Evolutionary conservation across 2,888 invertebrate species (phyloP), one percentile per base, ranked within the genome.

Genomic region (Cancer borealis): DNA sequence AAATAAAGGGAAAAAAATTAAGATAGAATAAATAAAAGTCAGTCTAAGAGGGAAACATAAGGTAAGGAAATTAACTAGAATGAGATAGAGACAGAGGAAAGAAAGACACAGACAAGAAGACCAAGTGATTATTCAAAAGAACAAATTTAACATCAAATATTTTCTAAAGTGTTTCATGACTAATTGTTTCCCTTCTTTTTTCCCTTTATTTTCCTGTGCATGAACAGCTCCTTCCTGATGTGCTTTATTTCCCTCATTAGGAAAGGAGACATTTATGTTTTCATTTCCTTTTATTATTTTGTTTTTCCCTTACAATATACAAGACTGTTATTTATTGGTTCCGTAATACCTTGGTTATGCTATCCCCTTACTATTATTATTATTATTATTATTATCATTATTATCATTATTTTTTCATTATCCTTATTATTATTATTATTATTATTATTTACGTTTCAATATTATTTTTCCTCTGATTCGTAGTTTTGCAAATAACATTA

Each of bases 311-410:
- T 17, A 30, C 39, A 14, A 84, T 84, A 30, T 39, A 10, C 84
- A 84, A 12, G 2, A 79, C 14, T 84, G 14, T 73, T 73, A 26
- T 8, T 84, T 84, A 84, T 39, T 30, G 84, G 26, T 84, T 84
- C 30, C 39, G 10, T 84, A 84, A 12, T 73, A 8, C 73, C 73
- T 73, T 73, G 26, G 54, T 73, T 73, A 6, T 26, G 0, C 8
- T 8, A n/a, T 73, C n/a, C 10, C 10, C 26, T n/a, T 73, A 26
- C 73, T 73, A 84, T 84, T 39, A 39, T 84, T 39, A 84, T 84
- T 84, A 84, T 84, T 84, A 84, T 30, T 84, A 84, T 84, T 84
- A 84, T 84, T 30, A 84, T 84, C 30, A 84, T 84, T 84, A 39
- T 84, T 84, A 66, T 17, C 17, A 66, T 66, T 66, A 66, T 12